phyloP scores from a whole-genome alignment of 2,113 vertebrate genomes.

The Mormoops blainvillei region DNA sequence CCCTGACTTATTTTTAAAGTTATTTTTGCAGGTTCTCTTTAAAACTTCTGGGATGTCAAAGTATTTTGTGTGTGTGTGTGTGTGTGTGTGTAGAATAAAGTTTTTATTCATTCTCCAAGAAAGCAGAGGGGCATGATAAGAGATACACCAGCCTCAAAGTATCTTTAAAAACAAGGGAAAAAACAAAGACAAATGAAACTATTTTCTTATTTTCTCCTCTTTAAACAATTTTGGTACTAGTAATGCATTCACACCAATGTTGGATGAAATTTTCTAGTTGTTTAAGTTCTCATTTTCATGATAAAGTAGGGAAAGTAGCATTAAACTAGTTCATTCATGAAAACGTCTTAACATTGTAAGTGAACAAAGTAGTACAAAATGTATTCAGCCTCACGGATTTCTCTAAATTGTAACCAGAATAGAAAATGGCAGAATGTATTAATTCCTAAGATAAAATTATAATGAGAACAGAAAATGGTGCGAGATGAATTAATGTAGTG shows the following conservation, averaged over 20 bases:
- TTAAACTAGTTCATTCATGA: conserved; percentile 79
- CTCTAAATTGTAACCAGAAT: conserved; percentile 78
- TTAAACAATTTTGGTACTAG: conserved; percentile 45
- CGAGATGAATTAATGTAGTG: conserved; percentile 70
- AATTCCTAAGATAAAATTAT: conserved; percentile 80
- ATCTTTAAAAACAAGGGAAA: conserved; percentile 37
- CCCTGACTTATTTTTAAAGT: neutral
- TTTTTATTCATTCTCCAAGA: too few relatives aligned
- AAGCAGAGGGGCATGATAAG: too few relatives aligned
- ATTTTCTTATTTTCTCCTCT: conserved; percentile 36
- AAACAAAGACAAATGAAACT: conserved; percentile 28
- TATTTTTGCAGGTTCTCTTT: neutral
- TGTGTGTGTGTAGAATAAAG: too few relatives aligned
- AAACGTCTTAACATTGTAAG: conserved; percentile 78
- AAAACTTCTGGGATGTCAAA: conserved; percentile 21
- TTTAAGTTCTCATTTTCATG: conserved; percentile 71
- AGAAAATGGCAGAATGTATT: conserved; percentile 78
- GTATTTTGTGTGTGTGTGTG: neutral
- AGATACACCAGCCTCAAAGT: too few relatives aligned
- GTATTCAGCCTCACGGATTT: conserved; percentile 77
- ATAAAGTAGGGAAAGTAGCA: conserved; percentile 74
- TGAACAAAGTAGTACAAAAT: conserved; percentile 79
- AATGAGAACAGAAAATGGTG: conserved; percentile 72
- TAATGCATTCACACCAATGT: conserved; percentile 14
- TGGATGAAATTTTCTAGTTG: conserved; percentile 60